Evolutionary conservation across 1,140 invertebrate genomes (phyloP).

Genomic region (Argopecten irradians): DNA sequence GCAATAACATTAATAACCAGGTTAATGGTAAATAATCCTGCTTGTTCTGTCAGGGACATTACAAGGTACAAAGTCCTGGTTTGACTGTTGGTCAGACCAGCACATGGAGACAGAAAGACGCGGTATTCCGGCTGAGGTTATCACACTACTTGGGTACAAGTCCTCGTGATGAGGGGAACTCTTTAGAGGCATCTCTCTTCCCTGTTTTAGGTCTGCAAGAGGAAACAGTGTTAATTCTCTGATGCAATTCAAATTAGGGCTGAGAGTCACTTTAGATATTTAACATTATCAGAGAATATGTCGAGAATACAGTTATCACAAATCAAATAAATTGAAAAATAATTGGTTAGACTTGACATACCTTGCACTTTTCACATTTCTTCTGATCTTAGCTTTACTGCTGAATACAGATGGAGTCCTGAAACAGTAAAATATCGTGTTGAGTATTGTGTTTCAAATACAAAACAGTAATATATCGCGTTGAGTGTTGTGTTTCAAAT

Average conservation of each 20-base stretch:
- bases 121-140: neutral
- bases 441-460: too few species aligned
- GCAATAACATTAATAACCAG: neutral
- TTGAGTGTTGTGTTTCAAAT: too few species aligned
- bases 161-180: slow-evolving; percentile 81
- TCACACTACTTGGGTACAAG: slow-evolving; percentile 80
- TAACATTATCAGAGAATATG: neutral
- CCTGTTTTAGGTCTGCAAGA: slow-evolving; percentile 60
- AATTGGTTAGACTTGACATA: neutral
- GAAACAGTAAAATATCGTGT: slow-evolving; percentile 9
- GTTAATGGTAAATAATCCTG: neutral
- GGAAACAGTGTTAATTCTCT: neutral
- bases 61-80: neutral
- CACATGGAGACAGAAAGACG: neutral
- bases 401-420: slow-evolving; percentile 45
- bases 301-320: neutral
- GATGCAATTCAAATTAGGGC: neutral
- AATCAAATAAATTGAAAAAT: neutral
- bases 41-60: neutral
- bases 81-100: neutral
- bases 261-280: neutral
- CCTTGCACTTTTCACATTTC: slow-evolving; percentile 38
- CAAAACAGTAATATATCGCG: too few species aligned
- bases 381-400: slow-evolving; percentile 37
- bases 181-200: slow-evolving; percentile 63